These are phyloP conservation scores for Ailuropoda melanoleuca DNA, from an alignment of 2,113 vertebrate genomes.

Conservation along the genomic window DNA sequence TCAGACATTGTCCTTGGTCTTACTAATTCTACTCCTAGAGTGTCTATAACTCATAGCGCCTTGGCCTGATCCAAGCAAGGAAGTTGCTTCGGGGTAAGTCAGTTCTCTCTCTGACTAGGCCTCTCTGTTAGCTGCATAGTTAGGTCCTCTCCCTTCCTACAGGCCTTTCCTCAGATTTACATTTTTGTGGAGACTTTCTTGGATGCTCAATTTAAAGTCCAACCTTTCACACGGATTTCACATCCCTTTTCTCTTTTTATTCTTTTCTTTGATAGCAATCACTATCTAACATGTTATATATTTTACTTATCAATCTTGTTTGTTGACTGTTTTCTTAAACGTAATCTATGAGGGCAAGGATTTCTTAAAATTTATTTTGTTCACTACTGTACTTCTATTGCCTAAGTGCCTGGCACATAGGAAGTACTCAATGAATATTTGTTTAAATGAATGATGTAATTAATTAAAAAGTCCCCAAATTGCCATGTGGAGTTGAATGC, in stretches of 20 bases:
- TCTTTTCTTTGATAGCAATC: not conserved
- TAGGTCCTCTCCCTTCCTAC: not conserved
- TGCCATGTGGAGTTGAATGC: not conserved
- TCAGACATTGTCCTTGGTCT: not conserved
- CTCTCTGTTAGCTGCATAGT: not conserved
- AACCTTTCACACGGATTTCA: not conserved
- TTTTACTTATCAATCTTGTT: not conserved
- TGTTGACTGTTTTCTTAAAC: not conserved
- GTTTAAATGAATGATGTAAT: conserved; percentile 1
- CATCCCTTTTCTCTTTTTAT: not conserved
- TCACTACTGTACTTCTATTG: not conserved
- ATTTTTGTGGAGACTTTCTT: not conserved
- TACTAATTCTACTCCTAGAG: not conserved
- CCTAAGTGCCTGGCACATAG: not conserved
- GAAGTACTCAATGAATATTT: not conserved
- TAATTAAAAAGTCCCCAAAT: not conserved
- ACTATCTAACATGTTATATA: not conserved
- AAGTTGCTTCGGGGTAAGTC: not conserved
- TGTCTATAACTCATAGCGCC: not conserved
- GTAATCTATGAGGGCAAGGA: not conserved
- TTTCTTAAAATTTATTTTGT: not conserved
- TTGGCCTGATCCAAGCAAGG: not conserved
- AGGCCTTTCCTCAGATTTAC: not conserved
- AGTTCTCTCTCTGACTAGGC: not conserved
- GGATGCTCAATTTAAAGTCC: not conserved